Evolutionary conservation across 2,113 vertebrate species (phyloP), one percentile per base, ranked within the genome.

Genomic region (Rhinogobius similis): DNA sequence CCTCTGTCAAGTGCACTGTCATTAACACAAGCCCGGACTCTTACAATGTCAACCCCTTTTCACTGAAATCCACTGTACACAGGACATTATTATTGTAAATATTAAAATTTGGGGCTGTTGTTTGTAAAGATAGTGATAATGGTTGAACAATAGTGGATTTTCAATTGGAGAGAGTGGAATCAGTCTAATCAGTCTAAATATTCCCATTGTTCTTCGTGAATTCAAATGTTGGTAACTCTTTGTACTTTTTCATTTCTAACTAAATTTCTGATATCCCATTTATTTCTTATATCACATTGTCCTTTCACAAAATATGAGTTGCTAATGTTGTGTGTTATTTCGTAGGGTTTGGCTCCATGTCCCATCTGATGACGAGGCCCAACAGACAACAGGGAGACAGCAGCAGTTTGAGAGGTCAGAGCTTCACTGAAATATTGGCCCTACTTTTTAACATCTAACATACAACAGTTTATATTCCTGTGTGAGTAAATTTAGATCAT

Each of bases 321-420:
- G 46, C 20, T 58, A 53, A 36, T 24, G 13, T 10, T 16, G 18
- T 50, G 18, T 65, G 58, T 43, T 67, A 26, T 70, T 24, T 62
- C 41, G 62, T 61, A 93, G 91, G 86, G 16, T 84, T 84, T 62
- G 79, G 39, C 21, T 68, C 69, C 2, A 56, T 85, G 59, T 87
- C 92, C 52, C 89, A 85, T 67, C 84, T 92, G 77, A 67, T 88
- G 69, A 78, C 77, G 46, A 80, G 82, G 32, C 82, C 90, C 59
- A 85, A 78, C 77, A 84, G 83, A 43, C 89, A 90, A 63, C 32
- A 36, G 32, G 86, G 87, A 46, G 91, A 93, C 86, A 89, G 80
- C 68, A 84, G 84, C 84, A 81, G 85, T 46, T 78, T 87, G 65
- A 87, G 80, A 90, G 91, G 92, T 93, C 70, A 76, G 70, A 20